phyloP scores from a whole-genome alignment of 2,888 invertebrate genomes.

The Rutpela maculata region DNA sequence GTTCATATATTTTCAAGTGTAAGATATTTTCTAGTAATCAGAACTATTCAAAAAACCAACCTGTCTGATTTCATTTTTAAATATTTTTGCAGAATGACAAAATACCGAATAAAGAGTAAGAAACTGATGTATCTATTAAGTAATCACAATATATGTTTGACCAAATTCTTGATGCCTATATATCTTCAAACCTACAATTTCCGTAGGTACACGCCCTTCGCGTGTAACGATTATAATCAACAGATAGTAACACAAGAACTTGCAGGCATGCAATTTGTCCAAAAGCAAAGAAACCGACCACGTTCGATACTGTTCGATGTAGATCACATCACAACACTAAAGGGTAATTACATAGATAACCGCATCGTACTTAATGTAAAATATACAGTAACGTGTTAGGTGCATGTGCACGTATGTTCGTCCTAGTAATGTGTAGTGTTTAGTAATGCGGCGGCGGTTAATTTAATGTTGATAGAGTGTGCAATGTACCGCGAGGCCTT shows the following conservation, averaged over 20 bases:
- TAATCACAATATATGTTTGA: not conserved
- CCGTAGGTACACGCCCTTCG: not conserved
- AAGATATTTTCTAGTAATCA: too few relatives aligned
- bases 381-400: conserved; percentile 46
- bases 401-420: conserved; percentile 24
- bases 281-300: not conserved
- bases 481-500: conserved; percentile 62
- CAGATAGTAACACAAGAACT: conserved; percentile 13
- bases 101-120: too few relatives aligned
- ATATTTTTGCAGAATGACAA: too few relatives aligned
- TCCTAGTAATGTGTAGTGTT: conserved; percentile 56
- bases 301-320: conserved; percentile 10
- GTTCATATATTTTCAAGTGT: too few relatives aligned
- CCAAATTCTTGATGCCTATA: not conserved
- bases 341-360: conserved; percentile 46
- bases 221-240: not conserved
- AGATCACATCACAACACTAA: conserved; percentile 22
- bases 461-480: conserved; percentile 68
- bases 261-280: conserved; percentile 16
- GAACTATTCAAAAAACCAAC: too few relatives aligned
- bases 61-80: too few relatives aligned
- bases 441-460: conserved; percentile 62
- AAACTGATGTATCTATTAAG: not conserved
- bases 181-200: not conserved
- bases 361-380: conserved; percentile 44